These are phyloP conservation scores for Manis pentadactyla DNA, from an alignment of 2,797 vertebrate species.

Conservation along the genomic window DNA sequence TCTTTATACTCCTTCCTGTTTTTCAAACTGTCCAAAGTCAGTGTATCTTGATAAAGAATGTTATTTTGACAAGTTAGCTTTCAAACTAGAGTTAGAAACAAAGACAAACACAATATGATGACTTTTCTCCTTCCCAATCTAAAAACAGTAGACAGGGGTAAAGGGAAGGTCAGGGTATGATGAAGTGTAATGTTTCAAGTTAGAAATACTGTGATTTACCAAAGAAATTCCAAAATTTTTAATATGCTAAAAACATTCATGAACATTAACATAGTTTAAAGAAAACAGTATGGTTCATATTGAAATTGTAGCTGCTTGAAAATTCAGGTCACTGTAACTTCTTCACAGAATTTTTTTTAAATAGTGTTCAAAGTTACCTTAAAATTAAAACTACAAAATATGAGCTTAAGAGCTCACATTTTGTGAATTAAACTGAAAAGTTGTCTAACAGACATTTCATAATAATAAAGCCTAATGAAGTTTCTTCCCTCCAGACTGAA, in stretches of 20 bases:
- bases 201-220: constrained; percentile 27
- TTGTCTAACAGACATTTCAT: neutral
- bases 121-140: neutral
- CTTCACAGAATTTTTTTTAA: neutral
- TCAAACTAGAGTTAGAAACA: constrained; percentile 49
- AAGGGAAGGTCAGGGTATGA: neutral
- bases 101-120: neutral
- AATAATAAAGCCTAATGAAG: constrained; percentile 4
- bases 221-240: neutral
- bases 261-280: constrained; percentile 40
- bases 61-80: constrained; percentile 28
- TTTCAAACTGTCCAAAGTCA: constrained; percentile 34
- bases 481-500: neutral
- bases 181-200: constrained; percentile 40
- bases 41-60: neutral
- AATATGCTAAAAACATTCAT: constrained; percentile 1
- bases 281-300: constrained; percentile 4
- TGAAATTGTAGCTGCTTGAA: constrained; percentile 45
- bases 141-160: neutral
- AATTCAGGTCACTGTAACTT: constrained; percentile 9
- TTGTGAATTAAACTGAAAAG: neutral
- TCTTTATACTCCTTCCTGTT: neutral
- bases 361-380: neutral
- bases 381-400: constrained; percentile 42
- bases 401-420: neutral